Base-by-base conservation (phyloP, 2,113 vertebrate genomes). In the Ammodytes dubius region DNA sequence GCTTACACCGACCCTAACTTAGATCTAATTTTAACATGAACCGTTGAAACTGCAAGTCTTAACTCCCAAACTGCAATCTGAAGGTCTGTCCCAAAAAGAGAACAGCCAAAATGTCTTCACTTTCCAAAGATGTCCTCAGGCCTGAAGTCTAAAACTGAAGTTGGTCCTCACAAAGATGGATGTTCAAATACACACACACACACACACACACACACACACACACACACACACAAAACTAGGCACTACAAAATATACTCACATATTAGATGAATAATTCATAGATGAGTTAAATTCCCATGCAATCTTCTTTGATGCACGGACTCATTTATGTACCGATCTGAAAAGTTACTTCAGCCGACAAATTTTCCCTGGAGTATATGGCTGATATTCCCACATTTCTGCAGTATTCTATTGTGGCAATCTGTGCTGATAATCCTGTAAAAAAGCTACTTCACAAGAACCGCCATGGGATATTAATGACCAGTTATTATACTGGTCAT, bases 191-290 rank as follows among this genome's bases (percentile, higher is more conserved):
- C 27, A 27, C 27, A 27, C 27, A 27, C 27, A 27, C 27, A 27
- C 27, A 27, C 27, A 27, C 27, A 27, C 27, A 27, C 27, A 27
- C 27, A 27, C 27, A 27, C 27, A 53, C 13, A 35, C 13, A 17
- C 2, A 59, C 2, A 46, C 12, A 60, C 15, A 64, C 42, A 74
- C 19, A 50, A 3, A 19, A 75, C 43, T 39, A 53, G 52, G 35
- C 27, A 14, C 37, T 57, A 61, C 67, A 27, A 70, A 79, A 77
- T 5, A 54, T 35, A 74, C 47, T 60, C 72, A 42, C 66, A 42
- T 15, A 8, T 1, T 45, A 13, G 45, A 82, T 76, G 58, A 83
- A 88, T 83, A 69, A 89, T 85, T 88, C 46, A 81, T 69, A 15
- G 43, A 43, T 42, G 50, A 57, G 54, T 57, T 67, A 72, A 65